Evolutionary conservation across 2,113 vertebrate genomes (phyloP), one percentile per base, ranked within the genome.

Genomic region (Ameiurus melas): DNA sequence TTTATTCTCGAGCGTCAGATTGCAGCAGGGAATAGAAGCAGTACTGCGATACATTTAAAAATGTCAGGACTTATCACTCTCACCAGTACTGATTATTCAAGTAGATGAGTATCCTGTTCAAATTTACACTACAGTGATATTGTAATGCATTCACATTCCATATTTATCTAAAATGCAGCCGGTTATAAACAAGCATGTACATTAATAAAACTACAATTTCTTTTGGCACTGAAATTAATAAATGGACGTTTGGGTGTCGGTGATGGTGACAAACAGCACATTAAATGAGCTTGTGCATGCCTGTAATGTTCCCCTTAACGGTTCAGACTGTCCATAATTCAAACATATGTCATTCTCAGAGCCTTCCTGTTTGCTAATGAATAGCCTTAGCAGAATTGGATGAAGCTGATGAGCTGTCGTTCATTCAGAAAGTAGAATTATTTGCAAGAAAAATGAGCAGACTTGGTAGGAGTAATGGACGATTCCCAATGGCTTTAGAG

Each of bases 251-350:
- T 58, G 84, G 62, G 78, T 75, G 90, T 91, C 89, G 77, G 53
- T 88, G 80, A 93, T 92, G 91, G 87, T 87, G 92, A 93, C 86
- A 93, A 92, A 92, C 91, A 93, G 89, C 39, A 79, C 86, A 83
- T 91, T 93, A 91, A 92, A 92, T 91, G 87, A 87, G 89, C 91
- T 89, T 91, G 55, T 91, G 71, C 87, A 83, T 86, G 92, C 91
- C 90, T 82, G 43, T 47, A 82, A 86, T 90, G 87, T 92, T 90
- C 83, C 75, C 85, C 85, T 4, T 70, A 92, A 83, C 75, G 16
- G 85, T 71, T 90, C 88, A 89, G 88, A 88, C 86, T 64, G 91
- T 91, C 82, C 91, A 85, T 92, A 92, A 94, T 90, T 92, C 88
- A 92, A 68, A 89, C 85, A 68, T 80, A 86, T 43, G 77, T 81